phyloP scores from a whole-genome alignment of 2,888 invertebrate species.

The Carabus problematicus region DNA sequence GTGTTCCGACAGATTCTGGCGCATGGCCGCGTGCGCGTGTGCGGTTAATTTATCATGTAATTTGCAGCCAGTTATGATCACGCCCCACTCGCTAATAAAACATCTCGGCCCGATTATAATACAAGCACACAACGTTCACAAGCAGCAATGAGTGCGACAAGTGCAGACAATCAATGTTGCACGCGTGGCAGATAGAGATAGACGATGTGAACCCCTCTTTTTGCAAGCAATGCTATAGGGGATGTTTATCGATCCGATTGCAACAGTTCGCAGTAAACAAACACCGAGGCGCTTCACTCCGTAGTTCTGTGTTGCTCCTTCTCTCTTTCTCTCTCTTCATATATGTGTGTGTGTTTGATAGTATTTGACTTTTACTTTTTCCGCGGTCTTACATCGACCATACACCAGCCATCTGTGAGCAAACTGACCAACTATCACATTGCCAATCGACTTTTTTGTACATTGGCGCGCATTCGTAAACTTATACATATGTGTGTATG shows the following conservation, averaged over 20 bases:
- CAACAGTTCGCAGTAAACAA: conserved; percentile 41
- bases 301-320: background rate
- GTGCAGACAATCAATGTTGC: no score
- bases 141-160: no score
- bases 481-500: conserved; percentile 1
- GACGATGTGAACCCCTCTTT: no score
- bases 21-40: conserved; percentile 15
- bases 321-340: background rate
- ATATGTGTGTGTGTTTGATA: background rate
- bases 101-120: conserved; percentile 35
- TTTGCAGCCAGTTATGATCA: conserved; percentile 40
- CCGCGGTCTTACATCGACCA: conserved; percentile 45
- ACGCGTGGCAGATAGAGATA: no score
- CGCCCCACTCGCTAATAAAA: conserved; percentile 42
- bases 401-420: conserved; percentile 58
- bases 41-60: conserved; percentile 43
- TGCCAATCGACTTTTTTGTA: conserved; percentile 14
- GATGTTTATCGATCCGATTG: conserved; percentile 25
- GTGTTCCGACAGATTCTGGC: conserved; percentile 41
- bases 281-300: conserved; percentile 21
- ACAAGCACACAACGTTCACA: conserved; percentile 1
- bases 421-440: conserved; percentile 54
- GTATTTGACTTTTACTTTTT: conserved; percentile 47
- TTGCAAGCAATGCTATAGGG: background rate
- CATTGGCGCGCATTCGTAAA: background rate